phyloP scores from a whole-genome alignment of 2,797 vertebrate genomes.

The Tadarida brasiliensis region DNA sequence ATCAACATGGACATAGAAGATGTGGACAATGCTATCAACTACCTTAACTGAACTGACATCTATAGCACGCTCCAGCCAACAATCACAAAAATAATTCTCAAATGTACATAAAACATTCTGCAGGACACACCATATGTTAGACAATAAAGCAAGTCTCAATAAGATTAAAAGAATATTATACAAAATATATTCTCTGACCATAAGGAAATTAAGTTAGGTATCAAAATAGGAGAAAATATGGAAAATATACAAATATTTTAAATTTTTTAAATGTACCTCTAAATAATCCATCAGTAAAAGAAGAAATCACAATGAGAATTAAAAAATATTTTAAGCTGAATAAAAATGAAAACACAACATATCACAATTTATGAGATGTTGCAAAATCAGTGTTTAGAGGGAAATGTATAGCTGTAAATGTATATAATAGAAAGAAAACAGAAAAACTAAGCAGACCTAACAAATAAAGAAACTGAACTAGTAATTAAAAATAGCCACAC shows the following conservation, averaged over 20 bases:
- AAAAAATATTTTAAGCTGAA: background rate
- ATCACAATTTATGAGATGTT: background rate
- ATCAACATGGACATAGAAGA: background rate
- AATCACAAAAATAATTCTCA: background rate
- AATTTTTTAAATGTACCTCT: background rate
- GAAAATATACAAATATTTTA: background rate
- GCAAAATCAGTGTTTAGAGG: no score
- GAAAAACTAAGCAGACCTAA: constrained; percentile 16
- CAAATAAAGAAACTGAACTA: background rate
- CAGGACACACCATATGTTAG: no score
- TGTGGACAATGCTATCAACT: background rate
- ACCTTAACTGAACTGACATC: background rate
- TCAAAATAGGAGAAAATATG: background rate
- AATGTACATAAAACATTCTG: background rate
- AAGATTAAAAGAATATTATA: no score
- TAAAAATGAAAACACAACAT: background rate
- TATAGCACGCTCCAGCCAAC: background rate
- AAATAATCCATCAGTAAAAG: background rate
- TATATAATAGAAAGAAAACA: constrained; percentile 10
- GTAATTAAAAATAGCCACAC: background rate
- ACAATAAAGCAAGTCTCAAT: no score
- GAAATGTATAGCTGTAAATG: background rate
- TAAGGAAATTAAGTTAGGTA: background rate
- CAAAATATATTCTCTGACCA: no score
- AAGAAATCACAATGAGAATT: background rate